Evolutionary conservation across 2,113 vertebrate species (phyloP), one percentile per base, ranked within the genome.

Genomic region (Vimba vimba): DNA sequence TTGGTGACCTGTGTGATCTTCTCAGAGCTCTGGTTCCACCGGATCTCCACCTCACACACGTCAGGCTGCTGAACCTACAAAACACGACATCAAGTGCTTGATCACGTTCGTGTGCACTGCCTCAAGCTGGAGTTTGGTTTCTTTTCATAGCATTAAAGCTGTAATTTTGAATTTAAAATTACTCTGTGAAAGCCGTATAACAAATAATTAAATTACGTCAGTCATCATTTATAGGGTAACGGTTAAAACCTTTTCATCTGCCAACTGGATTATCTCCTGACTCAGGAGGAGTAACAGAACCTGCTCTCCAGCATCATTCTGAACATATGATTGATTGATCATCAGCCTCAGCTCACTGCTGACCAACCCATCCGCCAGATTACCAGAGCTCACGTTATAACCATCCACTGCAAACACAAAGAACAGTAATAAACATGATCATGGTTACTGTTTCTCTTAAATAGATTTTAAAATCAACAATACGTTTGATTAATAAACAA

Each of bases 181-280:
- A 39, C 68, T 36, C 7, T 68, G 33, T 4, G 21, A 69, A 69
- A 19, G 33, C 19, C 52, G 6, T 19, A 23, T 39, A 39, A 39
- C 68, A 71, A 17, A 74, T 0, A 47, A 4, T 74, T 71, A 21
- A 71, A 4, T 11, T 12, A 57, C 6, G n/a, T 47, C 11, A 27
- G 23, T 50, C 23, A 75, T 47, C 11, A 47, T 74, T 74, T 13
- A n/a, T 55, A 33, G 2, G 25, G 45, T 30, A 12, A 77, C 6
- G 30, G 25, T 60, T 33, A 52, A 78, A 68, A 98, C 97, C 95
- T 97, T 93, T 90, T 94, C 95, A 75, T 96, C 96, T 74, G 97
- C 97, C 91, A 98, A 89, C 91, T 97, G 96, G 36, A 97, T 97
- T 59, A 98, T 95, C 91, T 98, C 96, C 87, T 96, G 95, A 90